These are phyloP conservation scores for Alentia gelatinosa DNA, from an alignment of 2,888 invertebrate species.

Conservation along the genomic window DNA sequence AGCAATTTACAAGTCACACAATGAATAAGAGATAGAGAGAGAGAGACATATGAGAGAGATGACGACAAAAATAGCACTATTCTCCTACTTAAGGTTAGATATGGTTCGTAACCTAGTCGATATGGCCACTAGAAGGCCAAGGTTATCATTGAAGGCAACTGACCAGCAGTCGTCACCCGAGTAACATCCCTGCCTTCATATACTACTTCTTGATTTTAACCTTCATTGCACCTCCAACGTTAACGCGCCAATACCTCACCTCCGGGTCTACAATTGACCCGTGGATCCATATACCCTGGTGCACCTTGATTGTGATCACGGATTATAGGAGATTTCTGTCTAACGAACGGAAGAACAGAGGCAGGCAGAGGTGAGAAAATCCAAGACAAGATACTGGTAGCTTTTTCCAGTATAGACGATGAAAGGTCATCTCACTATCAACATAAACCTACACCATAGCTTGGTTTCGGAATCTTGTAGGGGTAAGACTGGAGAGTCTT, in stretches of 20 bases:
- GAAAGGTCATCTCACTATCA: too few relatives aligned
- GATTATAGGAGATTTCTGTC: neutral
- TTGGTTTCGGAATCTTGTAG: neutral
- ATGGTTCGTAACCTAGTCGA: neutral
- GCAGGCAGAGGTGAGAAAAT: neutral
- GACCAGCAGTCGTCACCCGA: neutral
- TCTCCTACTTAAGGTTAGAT: neutral
- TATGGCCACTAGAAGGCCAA: neutral
- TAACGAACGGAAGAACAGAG: neutral
- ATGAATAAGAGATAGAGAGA: neutral
- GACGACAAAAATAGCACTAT: slow-evolving; percentile 7
- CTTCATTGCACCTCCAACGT: neutral
- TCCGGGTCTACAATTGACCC: neutral
- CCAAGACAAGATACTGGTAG: too few relatives aligned
- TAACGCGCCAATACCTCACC: neutral
- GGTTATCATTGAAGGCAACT: neutral
- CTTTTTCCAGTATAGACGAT: too few relatives aligned
- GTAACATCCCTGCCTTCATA: neutral
- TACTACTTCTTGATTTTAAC: neutral
- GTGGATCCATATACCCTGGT: neutral
- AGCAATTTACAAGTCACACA: neutral
- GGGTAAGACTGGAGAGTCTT: neutral
- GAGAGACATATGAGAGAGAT: neutral
- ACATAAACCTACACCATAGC: neutral
- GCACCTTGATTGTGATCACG: neutral